phyloP scores from a whole-genome alignment of 2,888 invertebrate genomes.

The Papilio demoleus region DNA sequence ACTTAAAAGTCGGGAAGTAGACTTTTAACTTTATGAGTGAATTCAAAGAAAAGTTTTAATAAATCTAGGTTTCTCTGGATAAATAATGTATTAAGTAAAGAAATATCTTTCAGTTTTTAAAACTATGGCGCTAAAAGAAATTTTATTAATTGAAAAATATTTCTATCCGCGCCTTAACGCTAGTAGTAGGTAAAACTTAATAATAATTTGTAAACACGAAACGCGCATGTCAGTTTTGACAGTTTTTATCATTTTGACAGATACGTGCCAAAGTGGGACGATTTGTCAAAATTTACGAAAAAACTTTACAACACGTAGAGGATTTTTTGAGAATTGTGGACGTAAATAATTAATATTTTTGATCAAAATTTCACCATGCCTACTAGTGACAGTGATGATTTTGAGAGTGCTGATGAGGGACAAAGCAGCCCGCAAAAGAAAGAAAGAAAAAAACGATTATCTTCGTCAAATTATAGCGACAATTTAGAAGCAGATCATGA shows the following conservation, averaged over 20 bases:
- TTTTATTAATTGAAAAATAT: no score
- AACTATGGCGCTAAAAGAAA: no score
- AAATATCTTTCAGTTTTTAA: no score
- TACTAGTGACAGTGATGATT: conserved; percentile 89
- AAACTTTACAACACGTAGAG: conserved; percentile 48
- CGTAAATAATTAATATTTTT: conserved; percentile 14
- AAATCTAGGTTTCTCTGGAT: no score
- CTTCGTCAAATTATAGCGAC: conserved; percentile 75
- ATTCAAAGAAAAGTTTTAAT: no score
- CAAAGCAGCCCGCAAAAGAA: conserved; percentile 65
- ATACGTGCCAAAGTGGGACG: conserved; percentile 32
- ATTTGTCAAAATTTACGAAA: conserved; percentile 37
- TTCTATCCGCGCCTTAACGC: no score
- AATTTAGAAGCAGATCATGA: conserved; percentile 62
- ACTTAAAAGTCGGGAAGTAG: no score
- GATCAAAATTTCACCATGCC: conserved; percentile 75
- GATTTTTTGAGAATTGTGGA: conserved; percentile 19
- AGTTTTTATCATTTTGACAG: conserved; percentile 34
- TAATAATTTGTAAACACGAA: background rate
- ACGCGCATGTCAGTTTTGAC: background rate
- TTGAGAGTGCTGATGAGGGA: conserved; percentile 91
- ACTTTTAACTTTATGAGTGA: no score
- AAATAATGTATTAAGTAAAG: no score
- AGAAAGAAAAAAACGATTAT: conserved; percentile 67
- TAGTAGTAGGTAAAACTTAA: no score